Evolutionary conservation across 1,140 invertebrate genomes (phyloP), one percentile per base, ranked within the genome.

Genomic region (Zaprionus vittiger): DNA sequence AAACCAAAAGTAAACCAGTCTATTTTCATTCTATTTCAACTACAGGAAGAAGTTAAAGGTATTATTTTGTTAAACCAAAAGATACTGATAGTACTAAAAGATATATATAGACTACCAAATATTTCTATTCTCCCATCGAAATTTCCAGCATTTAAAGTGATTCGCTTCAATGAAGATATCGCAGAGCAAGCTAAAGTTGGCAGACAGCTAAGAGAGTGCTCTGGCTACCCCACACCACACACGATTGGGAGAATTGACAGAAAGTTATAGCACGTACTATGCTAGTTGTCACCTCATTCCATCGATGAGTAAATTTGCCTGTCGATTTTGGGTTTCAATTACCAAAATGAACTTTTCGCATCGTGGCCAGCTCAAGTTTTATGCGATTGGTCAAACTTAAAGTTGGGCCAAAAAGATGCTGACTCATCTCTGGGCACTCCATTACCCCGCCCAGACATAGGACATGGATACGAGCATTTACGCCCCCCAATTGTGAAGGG

Each of bases 381-480:
- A 59, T 59, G 20, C 55, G 65, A 70, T 70, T 69, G 66, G 44
- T 52, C 17, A 28, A 14, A 49, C 38, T 56, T 56, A 56, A 56
- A 56, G 22, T 37, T 55, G 38, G 24, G 24, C 47, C 61, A 28
- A 52, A 69, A 73, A 59, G 54, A 38, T 37, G 75, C 80, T 86
- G 83, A 89, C 70, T 86, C 83, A 86, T 59, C 41, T 37, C 37
- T 54, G 54, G 61, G n/a, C 15, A 44, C 5, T 17, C 77, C 80
- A 86, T 86, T 87, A 80, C 69, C 67, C 77, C 68, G 67, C 12
- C 77, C 68, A 69, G 28, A 20, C 34, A 68, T 31, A 22, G 56
- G 44, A 24, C 59, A 65, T 47, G 28, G 34, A 65, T 64, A 80
- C 20, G 54, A 52, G 47, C 47, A 52, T 12, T 52, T 52, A 52